These are phyloP conservation scores for Stenodera caucasica DNA, from an alignment of 2,888 invertebrate genomes.

Conservation along the genomic window DNA sequence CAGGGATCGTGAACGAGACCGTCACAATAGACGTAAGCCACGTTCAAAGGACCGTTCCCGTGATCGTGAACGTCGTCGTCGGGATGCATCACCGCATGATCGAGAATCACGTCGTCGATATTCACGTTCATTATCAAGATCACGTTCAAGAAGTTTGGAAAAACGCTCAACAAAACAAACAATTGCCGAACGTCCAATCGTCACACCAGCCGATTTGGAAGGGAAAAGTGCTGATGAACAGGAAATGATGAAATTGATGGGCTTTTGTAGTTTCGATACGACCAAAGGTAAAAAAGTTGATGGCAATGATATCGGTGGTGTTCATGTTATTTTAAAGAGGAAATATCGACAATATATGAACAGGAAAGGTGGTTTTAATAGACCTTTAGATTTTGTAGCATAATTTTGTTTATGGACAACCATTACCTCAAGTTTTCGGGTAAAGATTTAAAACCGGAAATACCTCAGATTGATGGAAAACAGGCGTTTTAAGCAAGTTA, in stretches of 20 bases:
- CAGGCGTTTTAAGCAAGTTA: background rate
- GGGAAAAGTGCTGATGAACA: constrained; percentile 90
- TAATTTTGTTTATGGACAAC: constrained; percentile 50
- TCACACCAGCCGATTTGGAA: constrained; percentile 82
- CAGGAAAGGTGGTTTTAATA: constrained; percentile 97
- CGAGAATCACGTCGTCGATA: constrained; percentile 53
- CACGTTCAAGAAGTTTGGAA: constrained; percentile 47
- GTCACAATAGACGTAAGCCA: constrained; percentile 49
- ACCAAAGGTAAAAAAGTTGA: constrained; percentile 96
- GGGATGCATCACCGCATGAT: constrained; percentile 54
- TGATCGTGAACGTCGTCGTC: constrained; percentile 42
- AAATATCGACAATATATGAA: constrained; percentile 99
- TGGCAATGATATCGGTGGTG: constrained; percentile 91
- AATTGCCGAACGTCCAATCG: constrained; percentile 63
- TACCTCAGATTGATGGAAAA: constrained; percentile 17
- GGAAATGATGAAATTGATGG: constrained; percentile 96
- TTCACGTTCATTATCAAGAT: constrained; percentile 49
- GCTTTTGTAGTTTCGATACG: constrained; percentile 93
- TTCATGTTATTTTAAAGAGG: constrained; percentile 93
- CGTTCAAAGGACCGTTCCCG: constrained; percentile 56
- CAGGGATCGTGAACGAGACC: constrained; percentile 55
- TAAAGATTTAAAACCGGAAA: constrained; percentile 10
- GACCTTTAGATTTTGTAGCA: constrained; percentile 96
- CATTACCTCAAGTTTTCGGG: constrained; percentile 26
- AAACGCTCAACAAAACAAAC: constrained; percentile 44